phyloP scores from a whole-genome alignment of 2,888 invertebrate species.

The Lasius platythorax region DNA sequence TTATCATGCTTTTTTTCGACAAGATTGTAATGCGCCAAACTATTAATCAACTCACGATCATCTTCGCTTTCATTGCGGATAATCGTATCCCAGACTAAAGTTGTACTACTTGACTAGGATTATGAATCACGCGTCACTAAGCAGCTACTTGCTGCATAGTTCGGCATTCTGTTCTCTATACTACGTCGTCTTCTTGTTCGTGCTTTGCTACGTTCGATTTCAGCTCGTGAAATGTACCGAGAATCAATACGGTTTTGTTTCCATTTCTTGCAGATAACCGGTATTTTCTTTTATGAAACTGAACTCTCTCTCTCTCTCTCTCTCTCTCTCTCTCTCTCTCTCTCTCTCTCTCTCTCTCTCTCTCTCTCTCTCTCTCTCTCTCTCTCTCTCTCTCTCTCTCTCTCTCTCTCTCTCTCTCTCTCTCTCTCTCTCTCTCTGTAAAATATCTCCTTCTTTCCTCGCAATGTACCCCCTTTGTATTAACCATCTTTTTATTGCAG shows the following conservation, averaged over 20 bases:
- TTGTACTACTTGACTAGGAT: constrained; percentile 62
- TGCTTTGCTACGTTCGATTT: constrained; percentile 47
- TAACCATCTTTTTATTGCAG: not conserved
- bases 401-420: too few species aligned
- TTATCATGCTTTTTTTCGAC: not conserved
- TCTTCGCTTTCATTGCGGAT: not conserved
- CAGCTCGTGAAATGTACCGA: constrained; percentile 36
- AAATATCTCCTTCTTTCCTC: constrained; percentile 11
- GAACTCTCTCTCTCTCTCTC: too few species aligned
- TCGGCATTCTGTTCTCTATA: constrained; percentile 24
- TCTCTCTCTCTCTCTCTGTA: not conserved
- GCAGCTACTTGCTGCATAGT: constrained; percentile 65
- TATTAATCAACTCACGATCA: constrained; percentile 16
- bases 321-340: not conserved
- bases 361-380: not conserved
- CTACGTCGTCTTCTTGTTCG: constrained; percentile 38
- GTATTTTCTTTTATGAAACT: constrained; percentile 25
- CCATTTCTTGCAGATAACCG: constrained; percentile 34
- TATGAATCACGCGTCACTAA: constrained; percentile 69
- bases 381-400: too few species aligned
- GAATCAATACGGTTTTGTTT: constrained; percentile 49
- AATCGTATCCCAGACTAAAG: constrained; percentile 25
- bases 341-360: not conserved
- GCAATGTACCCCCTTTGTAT: not conserved
- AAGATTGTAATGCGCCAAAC: not conserved